Evolutionary conservation across 2,888 invertebrate genomes (phyloP), one percentile per base, ranked within the genome.

Genomic region (Pterostichus niger): DNA sequence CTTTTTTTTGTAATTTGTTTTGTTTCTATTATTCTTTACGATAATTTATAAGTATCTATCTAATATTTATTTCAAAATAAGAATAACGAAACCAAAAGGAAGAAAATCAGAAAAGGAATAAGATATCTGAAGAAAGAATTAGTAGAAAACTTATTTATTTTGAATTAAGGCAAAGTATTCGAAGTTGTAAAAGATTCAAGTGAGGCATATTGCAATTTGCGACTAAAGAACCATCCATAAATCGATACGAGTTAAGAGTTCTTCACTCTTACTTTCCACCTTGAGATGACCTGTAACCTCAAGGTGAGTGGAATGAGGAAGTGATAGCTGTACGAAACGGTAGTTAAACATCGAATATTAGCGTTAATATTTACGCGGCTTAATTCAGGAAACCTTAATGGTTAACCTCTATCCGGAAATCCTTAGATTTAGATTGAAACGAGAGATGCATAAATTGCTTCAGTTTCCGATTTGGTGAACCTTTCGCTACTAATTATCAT

Each of bases 361-460:
- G 40, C 35, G 44, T 56, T 78, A 78, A 78, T 59, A 78, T 78
- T 56, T 78, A 59, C 78, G 59, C 61, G 78, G 61, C 31, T 78
- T 78, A 78, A 78, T 78, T 59, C 61, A n/a, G 59, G 59, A 56
- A 78, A 61, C 75, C 52, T 61, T 78, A 61, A 78, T 59, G 78
- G 61, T 61, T 44, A 77, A 35, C 77, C 54, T 77, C 54, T 44
- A 73, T 24, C 78, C 59, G 78, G 78, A 78, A 59, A 78, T 78
- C 78, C 78, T 44, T 44, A 61, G 78, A 78, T 78, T 78, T 44
- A 61, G 78, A 78, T 78, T 78, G 44, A 78, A 61, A 44, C 78
- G 17, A 56, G 59, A 44, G 59, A 78, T 78, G 54, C 61, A 56
- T 56, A 59, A 78, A 78, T 78, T 78, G 59, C 78, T 52, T 61